Evolutionary conservation across 1,140 invertebrate species (phyloP).

Genomic region (Euura saliciscinereae): DNA sequence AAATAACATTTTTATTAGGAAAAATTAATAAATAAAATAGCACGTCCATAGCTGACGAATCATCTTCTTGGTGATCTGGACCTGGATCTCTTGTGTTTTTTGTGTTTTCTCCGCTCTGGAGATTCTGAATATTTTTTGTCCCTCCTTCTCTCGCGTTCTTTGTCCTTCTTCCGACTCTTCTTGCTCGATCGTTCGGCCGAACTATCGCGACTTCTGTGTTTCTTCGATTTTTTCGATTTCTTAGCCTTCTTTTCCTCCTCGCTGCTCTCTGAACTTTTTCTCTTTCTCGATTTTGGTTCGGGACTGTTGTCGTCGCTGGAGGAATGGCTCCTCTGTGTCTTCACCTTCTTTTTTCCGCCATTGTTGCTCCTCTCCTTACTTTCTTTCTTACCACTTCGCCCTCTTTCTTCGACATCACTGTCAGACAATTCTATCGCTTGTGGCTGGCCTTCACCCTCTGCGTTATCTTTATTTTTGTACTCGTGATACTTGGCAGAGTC

Average conservation of each 20-base stretch:
- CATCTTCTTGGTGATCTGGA: slow-evolving; percentile 34
- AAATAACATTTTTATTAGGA: slow-evolving; percentile 45
- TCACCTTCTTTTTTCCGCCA: slow-evolving; percentile 35
- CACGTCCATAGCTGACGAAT: slow-evolving; percentile 19
- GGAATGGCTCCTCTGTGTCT: slow-evolving; percentile 29
- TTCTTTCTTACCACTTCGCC: slow-evolving; percentile 19
- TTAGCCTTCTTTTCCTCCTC: slow-evolving; percentile 46
- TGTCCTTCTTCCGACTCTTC: slow-evolving; percentile 47
- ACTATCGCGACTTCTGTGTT: slow-evolving; percentile 41
- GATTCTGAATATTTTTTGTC: slow-evolving; percentile 53
- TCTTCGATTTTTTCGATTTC: slow-evolving; percentile 57
- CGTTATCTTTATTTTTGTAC: slow-evolving; percentile 64
- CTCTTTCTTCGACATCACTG: slow-evolving; percentile 26
- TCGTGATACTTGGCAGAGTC: slow-evolving; percentile 73
- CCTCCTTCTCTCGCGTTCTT: slow-evolving; percentile 52
- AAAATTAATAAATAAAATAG: slow-evolving; percentile 32
- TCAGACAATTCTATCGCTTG: slow-evolving; percentile 33
- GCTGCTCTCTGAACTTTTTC: slow-evolving; percentile 45
- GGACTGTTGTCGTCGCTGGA: slow-evolving; percentile 32
- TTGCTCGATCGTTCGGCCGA: slow-evolving; percentile 43
- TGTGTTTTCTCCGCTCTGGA: slow-evolving; percentile 45
- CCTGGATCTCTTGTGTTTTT: slow-evolving; percentile 43
- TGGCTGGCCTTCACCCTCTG: slow-evolving; percentile 38
- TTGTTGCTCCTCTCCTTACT: slow-evolving; percentile 23
- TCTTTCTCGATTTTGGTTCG: slow-evolving; percentile 34